Evolutionary conservation across 2,888 invertebrate species (phyloP), one percentile per base, ranked within the genome.

Genomic region (Phyllotreta striolata): DNA sequence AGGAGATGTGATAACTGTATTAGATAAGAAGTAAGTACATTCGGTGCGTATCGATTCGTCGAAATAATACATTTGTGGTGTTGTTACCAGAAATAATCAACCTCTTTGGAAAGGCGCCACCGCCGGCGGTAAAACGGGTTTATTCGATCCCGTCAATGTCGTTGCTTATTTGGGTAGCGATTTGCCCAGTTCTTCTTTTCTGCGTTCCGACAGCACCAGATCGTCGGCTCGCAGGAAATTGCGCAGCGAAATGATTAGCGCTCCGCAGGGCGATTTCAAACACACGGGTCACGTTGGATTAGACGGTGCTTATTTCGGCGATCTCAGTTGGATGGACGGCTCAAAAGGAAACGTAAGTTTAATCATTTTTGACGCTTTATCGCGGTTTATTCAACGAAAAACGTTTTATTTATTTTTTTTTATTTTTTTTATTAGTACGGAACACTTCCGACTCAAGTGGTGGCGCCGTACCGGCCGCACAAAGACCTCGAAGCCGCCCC

Each of bases 291-390:
- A 99, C 80, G 95, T 99, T 8, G 98, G 98, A 0, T 85, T 96
- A 46, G 98, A 99, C 80, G 98, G 98, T 0, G 95, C 96, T 35
- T 94, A 94, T 78, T 99, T 99, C 81, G 98, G 98, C 1, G 96
- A 99, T 81, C 89, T 99, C 46, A 87, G 89, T 55, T 89, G 90
- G 73, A 83, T 91, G 10, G 88, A 88, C 1, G 88, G 88, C 64
- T 86, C 83, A 49, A 80, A 81, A 72, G 79, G 78, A 54, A 80
- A 78, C 73, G 81, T 80, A 73, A 75, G 77, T 72, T 44, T n/a
- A n/a, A n/a, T n/a, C n/a, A n/a, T n/a, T n/a, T n/a, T n/a, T n/a
- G n/a, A n/a, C n/a, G n/a, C n/a, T n/a, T n/a, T n/a, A n/a, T n/a
- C n/a, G n/a, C n/a, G n/a, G n/a, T n/a, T n/a, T n/a, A n/a, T n/a